A percentile compares a stretch with the other conserved stretches of the same genome.
phyloP scores from a whole-genome alignment of 2,113 vertebrate species.

The Cathartes aura region DNA sequence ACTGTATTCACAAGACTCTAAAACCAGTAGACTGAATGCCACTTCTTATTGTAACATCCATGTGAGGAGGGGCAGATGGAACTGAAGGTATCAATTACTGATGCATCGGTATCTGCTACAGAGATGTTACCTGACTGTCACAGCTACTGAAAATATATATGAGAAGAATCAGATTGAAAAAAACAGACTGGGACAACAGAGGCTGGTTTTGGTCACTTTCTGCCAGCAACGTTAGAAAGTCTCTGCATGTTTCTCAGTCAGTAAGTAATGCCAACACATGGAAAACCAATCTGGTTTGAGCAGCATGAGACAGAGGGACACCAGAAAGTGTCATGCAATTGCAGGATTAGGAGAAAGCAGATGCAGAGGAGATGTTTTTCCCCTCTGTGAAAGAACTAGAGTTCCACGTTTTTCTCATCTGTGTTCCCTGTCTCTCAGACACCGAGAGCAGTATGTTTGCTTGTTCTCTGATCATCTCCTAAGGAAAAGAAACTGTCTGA shows the following conservation, averaged over 20 bases:
- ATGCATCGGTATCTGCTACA: neutral
- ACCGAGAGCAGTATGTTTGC: neutral
- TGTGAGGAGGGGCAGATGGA: neutral
- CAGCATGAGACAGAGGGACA: neutral
- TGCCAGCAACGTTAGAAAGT: neutral
- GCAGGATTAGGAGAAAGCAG: neutral
- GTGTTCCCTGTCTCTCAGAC: neutral
- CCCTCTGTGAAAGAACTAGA: neutral
- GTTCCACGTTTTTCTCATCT: neutral
- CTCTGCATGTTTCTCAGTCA: neutral
- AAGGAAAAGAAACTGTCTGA: neutral
- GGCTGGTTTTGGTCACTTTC: neutral
- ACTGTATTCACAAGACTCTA: neutral
- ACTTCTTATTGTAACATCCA: neutral
- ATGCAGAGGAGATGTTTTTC: neutral
- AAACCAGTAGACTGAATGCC: neutral
- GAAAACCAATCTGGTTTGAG: neutral
- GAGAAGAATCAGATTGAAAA: neutral
- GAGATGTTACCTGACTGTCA: neutral
- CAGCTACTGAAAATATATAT: neutral
- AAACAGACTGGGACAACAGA: neutral
- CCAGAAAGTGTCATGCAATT: neutral
- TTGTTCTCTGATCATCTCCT: neutral
- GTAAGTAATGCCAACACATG: neutral
- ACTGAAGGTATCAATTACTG: neutral